These are phyloP conservation scores for Syrphus vitripennis DNA, from an alignment of 2,888 invertebrate species.

Conservation along the genomic window DNA sequence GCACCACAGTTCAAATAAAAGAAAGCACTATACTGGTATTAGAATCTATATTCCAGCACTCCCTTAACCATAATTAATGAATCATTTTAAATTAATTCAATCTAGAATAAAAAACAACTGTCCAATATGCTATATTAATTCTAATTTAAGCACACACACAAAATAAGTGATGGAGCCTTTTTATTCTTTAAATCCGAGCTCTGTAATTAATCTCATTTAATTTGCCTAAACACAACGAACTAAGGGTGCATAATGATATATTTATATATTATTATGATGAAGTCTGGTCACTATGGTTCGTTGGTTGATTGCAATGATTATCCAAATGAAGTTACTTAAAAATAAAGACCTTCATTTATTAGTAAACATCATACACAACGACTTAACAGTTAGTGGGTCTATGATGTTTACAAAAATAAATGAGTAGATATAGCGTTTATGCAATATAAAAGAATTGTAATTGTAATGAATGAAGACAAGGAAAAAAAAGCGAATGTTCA, in stretches of 20 bases:
- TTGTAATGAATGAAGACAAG: not conserved
- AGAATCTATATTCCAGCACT: no score
- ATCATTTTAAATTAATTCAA: not conserved
- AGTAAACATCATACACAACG: not conserved
- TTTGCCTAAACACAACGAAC: slow-evolving; percentile 26
- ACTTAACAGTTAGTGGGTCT: not conserved
- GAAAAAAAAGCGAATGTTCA: not conserved
- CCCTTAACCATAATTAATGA: not conserved
- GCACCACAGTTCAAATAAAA: no score
- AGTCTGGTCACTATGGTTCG: slow-evolving; percentile 50
- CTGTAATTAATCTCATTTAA: slow-evolving; percentile 69
- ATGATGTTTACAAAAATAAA: not conserved
- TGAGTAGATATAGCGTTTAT: not conserved
- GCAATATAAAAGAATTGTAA: not conserved
- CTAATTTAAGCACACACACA: not conserved
- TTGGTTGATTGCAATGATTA: slow-evolving; percentile 38
- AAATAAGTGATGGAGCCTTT: slow-evolving; percentile 24
- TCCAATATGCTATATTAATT: not conserved
- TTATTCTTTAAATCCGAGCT: slow-evolving; percentile 38
- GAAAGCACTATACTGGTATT: no score
- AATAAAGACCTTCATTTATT: slow-evolving; percentile 33
- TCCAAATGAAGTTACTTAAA: slow-evolving; percentile 27
- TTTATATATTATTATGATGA: slow-evolving; percentile 18
- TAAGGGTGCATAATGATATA: slow-evolving; percentile 63
- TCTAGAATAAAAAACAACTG: not conserved